phyloP scores from a whole-genome alignment of 2,113 vertebrate species.

The Ceyx melanurus region DNA sequence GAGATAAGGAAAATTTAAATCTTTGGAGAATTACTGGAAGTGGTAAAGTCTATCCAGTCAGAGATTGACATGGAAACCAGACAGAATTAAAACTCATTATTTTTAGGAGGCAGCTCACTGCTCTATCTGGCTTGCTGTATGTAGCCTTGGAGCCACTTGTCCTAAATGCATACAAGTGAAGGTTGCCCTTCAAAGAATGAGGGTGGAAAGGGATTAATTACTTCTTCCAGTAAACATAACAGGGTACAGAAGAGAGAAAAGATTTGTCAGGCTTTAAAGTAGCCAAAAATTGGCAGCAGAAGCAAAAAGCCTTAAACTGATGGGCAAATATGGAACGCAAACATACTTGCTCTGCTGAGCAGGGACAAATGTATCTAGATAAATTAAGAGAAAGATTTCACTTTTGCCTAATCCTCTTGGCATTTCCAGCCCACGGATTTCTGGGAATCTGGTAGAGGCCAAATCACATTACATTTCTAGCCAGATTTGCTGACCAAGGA shows the following conservation, averaged over 20 bases:
- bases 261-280: slow-evolving; percentile 37
- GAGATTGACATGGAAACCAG: not conserved
- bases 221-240: not conserved
- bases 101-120: not conserved
- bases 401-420: slow-evolving; percentile 43
- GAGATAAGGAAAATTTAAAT: not conserved
- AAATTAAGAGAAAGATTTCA: slow-evolving; percentile 35
- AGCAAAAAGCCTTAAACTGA: slow-evolving; percentile 21
- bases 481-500: slow-evolving; percentile 51
- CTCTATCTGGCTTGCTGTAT: not conserved
- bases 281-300: slow-evolving; percentile 36
- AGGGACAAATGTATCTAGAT: slow-evolving; percentile 27
- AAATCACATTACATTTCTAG: not conserved
- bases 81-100: not conserved
- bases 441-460: slow-evolving; percentile 37
- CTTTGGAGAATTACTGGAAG: not conserved
- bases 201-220: not conserved
- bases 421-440: slow-evolving; percentile 54
- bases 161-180: not conserved
- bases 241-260: not conserved
- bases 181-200: not conserved
- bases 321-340: slow-evolving; percentile 44
- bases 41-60: not conserved
- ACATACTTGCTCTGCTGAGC: slow-evolving; percentile 42
- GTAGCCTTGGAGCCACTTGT: not conserved